Evolutionary conservation across 2,797 vertebrate species (phyloP).

Genomic region (Eupleurogrammus muticus): DNA sequence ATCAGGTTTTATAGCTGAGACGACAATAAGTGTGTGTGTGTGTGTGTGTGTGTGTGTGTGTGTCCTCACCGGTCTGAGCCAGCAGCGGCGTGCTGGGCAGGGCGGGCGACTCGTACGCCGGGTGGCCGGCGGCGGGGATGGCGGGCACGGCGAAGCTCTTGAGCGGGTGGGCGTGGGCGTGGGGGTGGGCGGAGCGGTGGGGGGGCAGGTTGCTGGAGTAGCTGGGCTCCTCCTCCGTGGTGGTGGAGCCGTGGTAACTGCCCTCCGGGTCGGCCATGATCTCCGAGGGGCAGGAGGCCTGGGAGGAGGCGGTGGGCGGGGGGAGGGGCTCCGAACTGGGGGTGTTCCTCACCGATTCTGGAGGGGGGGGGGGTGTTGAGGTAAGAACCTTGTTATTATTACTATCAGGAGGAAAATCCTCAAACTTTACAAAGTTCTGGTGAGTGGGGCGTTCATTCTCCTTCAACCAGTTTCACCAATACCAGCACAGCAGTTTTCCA

Average conservation of each 20-base stretch:
- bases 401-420: not conserved
- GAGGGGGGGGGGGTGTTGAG: constrained; percentile 11
- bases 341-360: constrained; percentile 95
- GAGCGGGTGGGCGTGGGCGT: constrained; percentile 89
- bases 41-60: not conserved
- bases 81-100: constrained; percentile 94
- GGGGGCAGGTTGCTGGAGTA: constrained; percentile 86
- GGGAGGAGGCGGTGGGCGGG: constrained; percentile 79
- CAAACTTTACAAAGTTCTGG: too few relatives aligned
- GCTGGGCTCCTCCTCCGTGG: constrained; percentile 89
- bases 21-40: not conserved
- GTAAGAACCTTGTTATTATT: too few relatives aligned
- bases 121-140: constrained; percentile 78
- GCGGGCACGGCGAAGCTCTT: constrained; percentile 97
- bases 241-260: constrained; percentile 88
- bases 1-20: not conserved
- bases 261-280: constrained; percentile 88
- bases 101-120: constrained; percentile 89
- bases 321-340: constrained; percentile 93
- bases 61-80: constrained; percentile 89
- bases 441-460: too few relatives aligned
- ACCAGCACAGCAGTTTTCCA: too few relatives aligned
- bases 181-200: constrained; percentile 86
- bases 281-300: constrained; percentile 88
- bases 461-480: too few relatives aligned